Conservation (phyloP, 2,113 vertebrate genomes). For the Coturnix japonica region DNA sequence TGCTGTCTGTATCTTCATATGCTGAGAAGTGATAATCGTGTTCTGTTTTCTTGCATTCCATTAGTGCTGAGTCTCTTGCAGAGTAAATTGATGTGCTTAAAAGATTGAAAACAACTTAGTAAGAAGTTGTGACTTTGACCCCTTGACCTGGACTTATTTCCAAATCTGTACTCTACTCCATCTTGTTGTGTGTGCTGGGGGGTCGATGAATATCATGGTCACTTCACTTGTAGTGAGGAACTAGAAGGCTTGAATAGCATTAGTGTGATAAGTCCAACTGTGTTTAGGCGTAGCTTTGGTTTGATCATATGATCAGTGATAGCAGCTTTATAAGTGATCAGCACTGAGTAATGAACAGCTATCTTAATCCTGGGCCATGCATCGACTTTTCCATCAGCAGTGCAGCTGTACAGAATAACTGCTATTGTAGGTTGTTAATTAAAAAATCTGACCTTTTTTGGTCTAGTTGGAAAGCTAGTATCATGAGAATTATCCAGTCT, state of each 20-base stretch:
- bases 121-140: not conserved
- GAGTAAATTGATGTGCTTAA: not conserved
- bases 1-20: not conserved
- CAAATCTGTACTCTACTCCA: not conserved
- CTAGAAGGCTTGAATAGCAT: not conserved
- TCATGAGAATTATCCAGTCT: not conserved
- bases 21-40: not conserved
- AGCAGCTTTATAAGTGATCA: not conserved
- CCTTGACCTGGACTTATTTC: not conserved
- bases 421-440: not conserved
- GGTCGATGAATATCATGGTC: fast-evolving
- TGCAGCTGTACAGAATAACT: not conserved
- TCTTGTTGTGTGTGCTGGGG: not conserved
- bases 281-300: not conserved
- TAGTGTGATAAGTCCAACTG: not conserved
- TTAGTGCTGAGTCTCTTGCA: not conserved
- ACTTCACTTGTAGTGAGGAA: not conserved
- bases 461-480: not conserved
- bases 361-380: not conserved
- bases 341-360: not conserved
- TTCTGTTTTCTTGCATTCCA: constrained; percentile 15
- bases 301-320: not conserved
- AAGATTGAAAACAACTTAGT: not conserved
- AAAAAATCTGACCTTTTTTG: not conserved
- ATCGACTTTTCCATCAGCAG: not conserved